Conservation (phyloP, 2,888 invertebrate species). For the Leptogaster cylindrica region DNA sequence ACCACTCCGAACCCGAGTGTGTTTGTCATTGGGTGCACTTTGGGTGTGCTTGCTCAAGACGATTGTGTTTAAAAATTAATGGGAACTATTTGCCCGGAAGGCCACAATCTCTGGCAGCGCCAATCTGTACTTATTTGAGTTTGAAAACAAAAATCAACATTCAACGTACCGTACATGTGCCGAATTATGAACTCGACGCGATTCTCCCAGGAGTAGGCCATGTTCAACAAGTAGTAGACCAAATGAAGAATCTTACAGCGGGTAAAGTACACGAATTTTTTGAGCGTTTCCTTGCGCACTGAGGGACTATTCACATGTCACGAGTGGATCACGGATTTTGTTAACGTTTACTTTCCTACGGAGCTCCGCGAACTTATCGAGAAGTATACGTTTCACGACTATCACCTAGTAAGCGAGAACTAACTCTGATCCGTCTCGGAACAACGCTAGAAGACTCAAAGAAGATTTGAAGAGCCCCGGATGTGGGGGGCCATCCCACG, state of each 20-base stretch:
- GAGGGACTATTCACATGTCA: constrained; percentile 20
- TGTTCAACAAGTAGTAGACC: no score
- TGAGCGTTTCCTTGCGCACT: not conserved
- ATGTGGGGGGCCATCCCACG: constrained; percentile 5
- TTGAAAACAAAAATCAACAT: not conserved
- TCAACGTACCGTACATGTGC: constrained; percentile 76
- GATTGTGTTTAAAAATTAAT: not conserved
- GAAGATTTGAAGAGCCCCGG: constrained; percentile 11
- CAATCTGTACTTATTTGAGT: no score
- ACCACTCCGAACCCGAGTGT: no score
- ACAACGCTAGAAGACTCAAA: not conserved
- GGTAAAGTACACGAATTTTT: not conserved
- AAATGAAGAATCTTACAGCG: no score
- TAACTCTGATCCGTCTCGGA: constrained; percentile 13
- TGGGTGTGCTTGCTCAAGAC: no score
- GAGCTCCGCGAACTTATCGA: not conserved
- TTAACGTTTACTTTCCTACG: not conserved
- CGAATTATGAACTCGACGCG: constrained; percentile 82
- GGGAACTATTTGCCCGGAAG: not conserved
- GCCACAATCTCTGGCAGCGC: no score
- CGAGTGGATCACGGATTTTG: not conserved
- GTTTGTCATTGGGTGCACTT: no score
- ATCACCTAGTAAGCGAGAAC: not conserved
- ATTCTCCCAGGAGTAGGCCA: constrained; percentile 86
- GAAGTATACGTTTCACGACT: constrained; percentile 10